Evolutionary conservation across 1,140 invertebrate genomes (phyloP), one percentile per base, ranked within the genome.

Genomic region (Nasonia giraulti): DNA sequence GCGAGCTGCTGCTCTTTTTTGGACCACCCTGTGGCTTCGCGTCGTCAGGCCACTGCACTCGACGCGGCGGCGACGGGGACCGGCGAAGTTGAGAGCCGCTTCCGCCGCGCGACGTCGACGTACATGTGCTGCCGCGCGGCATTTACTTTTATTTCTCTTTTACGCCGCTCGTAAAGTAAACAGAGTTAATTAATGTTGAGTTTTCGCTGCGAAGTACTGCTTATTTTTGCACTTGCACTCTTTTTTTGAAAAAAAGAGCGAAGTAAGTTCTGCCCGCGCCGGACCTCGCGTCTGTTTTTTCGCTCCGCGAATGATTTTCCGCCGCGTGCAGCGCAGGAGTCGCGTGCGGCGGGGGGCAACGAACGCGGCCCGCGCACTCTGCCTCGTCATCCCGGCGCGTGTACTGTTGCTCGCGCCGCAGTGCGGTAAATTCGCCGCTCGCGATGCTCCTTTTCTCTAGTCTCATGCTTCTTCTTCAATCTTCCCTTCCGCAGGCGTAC

Each of bases 401-500:
- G 40, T 44, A 44, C 40, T 44, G 40, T 44, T 44, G 40, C 6
- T 44, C 40, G 40, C 7, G 40, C 3, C 7, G 40, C 3, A 37
- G 33, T 17, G 14, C 11, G 47, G 47, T 50, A 50, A 2, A 50
- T 50, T 47, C 12, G 1, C 12, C 47, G 47, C 2, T 10, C 47
- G 47, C 2, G 4, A 50, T 12, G 14, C 12, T 14, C 14, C 3
- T 37, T 37, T 37, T 12, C 47, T 50, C 11, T 27, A 14, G 14
- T 4, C 11, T 14, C 47, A 14, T 17, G 14, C 12, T 17, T 14
- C 37, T 50, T 10, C 37, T 27, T 27, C 27, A 27, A 27, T 27
- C 27, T 4, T 76, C 20, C 87, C 89, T 94, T 93, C 0, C 92
- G 33, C 33, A 96, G 95, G 94, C 92, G 80, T 94, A 95, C 89